Conservation (phyloP, 1,140 invertebrate genomes). For the Plectrocnemia conspersa region DNA sequence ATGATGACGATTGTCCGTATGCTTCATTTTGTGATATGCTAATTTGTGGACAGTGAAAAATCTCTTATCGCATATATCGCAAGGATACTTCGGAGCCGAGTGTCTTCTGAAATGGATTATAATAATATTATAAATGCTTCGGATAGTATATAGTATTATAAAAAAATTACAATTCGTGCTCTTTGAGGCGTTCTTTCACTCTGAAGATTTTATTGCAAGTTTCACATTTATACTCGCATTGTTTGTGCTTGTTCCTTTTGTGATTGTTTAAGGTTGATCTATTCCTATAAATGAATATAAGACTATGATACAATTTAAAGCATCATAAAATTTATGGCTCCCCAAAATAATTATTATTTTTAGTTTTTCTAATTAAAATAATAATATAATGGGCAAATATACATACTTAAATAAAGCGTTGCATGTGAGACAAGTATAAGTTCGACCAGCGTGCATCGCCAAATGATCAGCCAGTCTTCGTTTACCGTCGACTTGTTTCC, state of each 20-base stretch:
- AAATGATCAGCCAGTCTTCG: conserved; percentile 24
- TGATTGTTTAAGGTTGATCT: conserved; percentile 40
- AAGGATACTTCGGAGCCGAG: conserved; percentile 15
- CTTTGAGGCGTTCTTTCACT: conserved; percentile 26
- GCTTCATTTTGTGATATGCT: conserved; percentile 13
- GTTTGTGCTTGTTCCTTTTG: conserved; percentile 32
- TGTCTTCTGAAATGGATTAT: conserved; percentile 24
- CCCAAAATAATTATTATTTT: too few relatives aligned
- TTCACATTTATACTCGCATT: conserved; percentile 36
- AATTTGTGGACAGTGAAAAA: conserved; percentile 25
- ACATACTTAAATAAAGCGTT: conserved; percentile 21
- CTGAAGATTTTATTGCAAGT: conserved; percentile 39
- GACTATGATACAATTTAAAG: too few relatives aligned
- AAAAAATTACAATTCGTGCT: conserved; percentile 24
- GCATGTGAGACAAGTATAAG: conserved; percentile 20
- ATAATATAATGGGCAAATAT: too few relatives aligned
- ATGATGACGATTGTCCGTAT: conserved; percentile 6
- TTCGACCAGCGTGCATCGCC: conserved; percentile 28
- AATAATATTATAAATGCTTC: too few relatives aligned
- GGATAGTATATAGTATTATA: too few relatives aligned
- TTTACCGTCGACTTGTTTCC: conserved; percentile 11
- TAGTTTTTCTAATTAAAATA: too few relatives aligned
- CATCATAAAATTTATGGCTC: too few relatives aligned
- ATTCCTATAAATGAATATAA: conserved; percentile 36
- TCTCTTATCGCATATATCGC: conserved; percentile 20